phyloP scores from a whole-genome alignment of 2,797 vertebrate genomes.

The Triplophysa bombifrons region DNA sequence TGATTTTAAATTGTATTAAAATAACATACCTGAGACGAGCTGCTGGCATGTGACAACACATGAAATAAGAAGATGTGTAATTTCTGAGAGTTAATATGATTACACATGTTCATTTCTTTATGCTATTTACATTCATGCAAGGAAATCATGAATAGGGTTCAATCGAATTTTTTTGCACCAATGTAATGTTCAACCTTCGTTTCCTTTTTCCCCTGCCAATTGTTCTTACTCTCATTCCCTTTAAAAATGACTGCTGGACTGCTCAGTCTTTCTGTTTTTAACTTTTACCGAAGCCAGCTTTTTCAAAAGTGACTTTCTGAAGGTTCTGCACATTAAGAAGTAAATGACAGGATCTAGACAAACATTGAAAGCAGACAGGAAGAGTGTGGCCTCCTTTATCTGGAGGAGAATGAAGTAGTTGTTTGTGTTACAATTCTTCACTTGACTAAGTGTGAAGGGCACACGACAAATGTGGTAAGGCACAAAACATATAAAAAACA shows the following conservation, averaged over 20 bases:
- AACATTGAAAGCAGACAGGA: conserved; percentile 79
- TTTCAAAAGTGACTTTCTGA: conserved; percentile 71
- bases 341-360: conserved; percentile 87
- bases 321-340: conserved; percentile 67
- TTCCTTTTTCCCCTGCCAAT: no score
- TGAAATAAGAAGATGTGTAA: no score
- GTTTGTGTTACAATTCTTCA: conserved; percentile 49
- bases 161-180: no score
- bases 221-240: no score
- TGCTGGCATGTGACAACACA: no score
- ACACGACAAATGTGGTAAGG: conserved; percentile 80
- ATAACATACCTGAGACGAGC: no score
- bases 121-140: no score
- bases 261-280: conserved; percentile 41
- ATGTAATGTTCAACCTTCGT: no score
- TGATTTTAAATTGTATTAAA: no score
- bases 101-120: no score
- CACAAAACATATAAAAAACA: conserved; percentile 84
- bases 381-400: conserved; percentile 78
- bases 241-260: conserved; percentile 68
- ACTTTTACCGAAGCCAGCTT: conserved; percentile 55
- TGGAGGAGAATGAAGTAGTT: conserved; percentile 71
- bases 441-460: conserved; percentile 82
- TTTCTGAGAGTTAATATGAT: no score
- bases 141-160: no score